phyloP scores from a whole-genome alignment of 2,797 vertebrate species.

The Dipus sagitta region DNA sequence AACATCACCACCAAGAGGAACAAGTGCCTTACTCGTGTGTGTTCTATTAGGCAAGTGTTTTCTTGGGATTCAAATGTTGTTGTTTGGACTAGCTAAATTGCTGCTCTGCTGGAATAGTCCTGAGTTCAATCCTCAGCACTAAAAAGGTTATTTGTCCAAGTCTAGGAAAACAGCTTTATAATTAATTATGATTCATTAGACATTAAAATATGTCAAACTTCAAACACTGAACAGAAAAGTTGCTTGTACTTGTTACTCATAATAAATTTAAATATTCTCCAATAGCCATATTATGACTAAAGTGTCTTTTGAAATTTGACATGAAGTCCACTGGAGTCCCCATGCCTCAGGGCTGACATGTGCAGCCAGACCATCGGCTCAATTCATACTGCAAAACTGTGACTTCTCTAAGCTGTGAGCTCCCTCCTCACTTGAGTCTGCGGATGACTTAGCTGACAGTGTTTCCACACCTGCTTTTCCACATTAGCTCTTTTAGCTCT shows the following conservation, averaged over 20 bases:
- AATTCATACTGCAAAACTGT: not conserved
- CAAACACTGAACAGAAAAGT: conserved; percentile 34
- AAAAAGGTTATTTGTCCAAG: not conserved
- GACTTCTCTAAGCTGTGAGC: not conserved
- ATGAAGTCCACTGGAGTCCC: not conserved
- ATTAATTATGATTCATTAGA: conserved; percentile 21
- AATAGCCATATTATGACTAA: conserved; percentile 11
- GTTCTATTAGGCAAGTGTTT: not conserved
- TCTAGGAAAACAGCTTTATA: conserved; percentile 9
- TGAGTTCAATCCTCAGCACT: not conserved
- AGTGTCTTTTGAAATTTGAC: conserved; percentile 36
- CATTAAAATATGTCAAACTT: conserved; percentile 26
- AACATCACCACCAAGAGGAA: not conserved
- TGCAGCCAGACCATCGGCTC: not conserved
- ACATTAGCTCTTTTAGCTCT: conserved; percentile 29
- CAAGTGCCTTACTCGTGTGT: not conserved
- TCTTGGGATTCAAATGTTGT: conserved; percentile 24
- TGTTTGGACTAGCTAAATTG: not conserved
- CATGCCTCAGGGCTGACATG: not conserved
- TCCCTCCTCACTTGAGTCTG: not conserved
- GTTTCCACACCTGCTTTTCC: not conserved
- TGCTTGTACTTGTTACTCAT: conserved; percentile 15
- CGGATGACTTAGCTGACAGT: not conserved
- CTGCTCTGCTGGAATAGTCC: not conserved
- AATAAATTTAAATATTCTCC: conserved; percentile 37